These are phyloP conservation scores for Hypomecis punctinalis DNA, from an alignment of 2,888 invertebrate species.

Conservation along the genomic window DNA sequence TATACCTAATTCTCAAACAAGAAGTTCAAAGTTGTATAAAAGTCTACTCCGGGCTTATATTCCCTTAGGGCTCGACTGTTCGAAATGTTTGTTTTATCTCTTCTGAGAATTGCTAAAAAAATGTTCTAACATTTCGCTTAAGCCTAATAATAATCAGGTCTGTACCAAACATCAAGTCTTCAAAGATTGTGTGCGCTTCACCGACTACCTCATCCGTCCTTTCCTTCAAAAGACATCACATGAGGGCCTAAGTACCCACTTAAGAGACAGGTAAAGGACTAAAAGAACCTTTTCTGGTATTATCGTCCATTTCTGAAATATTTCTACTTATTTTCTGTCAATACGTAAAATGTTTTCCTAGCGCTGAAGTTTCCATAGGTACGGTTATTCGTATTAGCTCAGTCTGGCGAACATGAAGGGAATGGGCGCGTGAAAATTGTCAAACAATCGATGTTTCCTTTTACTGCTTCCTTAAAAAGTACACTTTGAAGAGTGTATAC, in stretches of 20 bases:
- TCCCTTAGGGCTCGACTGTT: too few species aligned
- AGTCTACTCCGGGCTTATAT: too few species aligned
- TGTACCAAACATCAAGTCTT: slow-evolving; percentile 15
- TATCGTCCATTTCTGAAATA: slow-evolving; percentile 26
- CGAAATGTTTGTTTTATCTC: too few species aligned
- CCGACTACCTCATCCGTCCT: slow-evolving; percentile 7
- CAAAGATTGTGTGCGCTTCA: slow-evolving; percentile 21
- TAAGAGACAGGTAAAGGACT: slow-evolving; percentile 27
- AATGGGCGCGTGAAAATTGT: slow-evolving; percentile 35
- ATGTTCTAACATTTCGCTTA: background rate
- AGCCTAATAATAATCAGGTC: slow-evolving; percentile 8
- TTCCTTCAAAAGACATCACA: slow-evolving; percentile 21
- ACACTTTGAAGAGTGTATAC: too few species aligned
- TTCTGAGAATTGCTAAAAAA: background rate
- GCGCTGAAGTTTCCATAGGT: slow-evolving; percentile 1
- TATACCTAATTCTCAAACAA: too few species aligned
- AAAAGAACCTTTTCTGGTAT: slow-evolving; percentile 29
- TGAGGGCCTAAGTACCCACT: slow-evolving; percentile 27
- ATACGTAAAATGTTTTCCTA: slow-evolving; percentile 23
- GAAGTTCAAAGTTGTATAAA: too few species aligned
- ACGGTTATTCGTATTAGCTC: slow-evolving; percentile 9
- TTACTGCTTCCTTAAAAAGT: background rate
- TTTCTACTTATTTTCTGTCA: slow-evolving; percentile 30
- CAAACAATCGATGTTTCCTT: background rate
- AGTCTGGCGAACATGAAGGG: slow-evolving; percentile 23